Evolutionary conservation across 2,113 vertebrate species (phyloP).

Genomic region (Tringa solitaria): DNA sequence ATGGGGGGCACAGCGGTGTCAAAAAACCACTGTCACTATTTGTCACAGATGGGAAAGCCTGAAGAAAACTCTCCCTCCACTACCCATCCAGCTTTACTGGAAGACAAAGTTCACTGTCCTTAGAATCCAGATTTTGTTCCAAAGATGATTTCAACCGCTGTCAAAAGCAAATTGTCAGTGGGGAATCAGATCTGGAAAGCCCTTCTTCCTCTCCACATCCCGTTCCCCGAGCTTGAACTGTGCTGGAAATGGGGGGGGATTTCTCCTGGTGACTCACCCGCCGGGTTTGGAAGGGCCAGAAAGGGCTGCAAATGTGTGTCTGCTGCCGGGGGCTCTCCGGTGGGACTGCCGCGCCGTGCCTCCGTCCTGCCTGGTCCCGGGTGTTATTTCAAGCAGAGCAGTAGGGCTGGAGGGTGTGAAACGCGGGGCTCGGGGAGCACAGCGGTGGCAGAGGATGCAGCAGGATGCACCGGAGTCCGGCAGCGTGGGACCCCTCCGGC

Average conservation of each 20-base stretch:
- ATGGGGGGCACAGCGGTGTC: rapidly evolving
- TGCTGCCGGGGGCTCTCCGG: not conserved
- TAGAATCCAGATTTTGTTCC: not conserved
- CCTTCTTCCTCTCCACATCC: not conserved
- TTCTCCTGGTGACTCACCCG: not conserved
- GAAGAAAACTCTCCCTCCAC: not conserved
- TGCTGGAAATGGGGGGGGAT: not conserved
- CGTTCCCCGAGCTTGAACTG: not conserved
- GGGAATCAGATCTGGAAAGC: slow-evolving; percentile 10
- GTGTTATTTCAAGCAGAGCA: not conserved
- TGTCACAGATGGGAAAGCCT: not conserved
- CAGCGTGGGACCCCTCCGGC: not conserved
- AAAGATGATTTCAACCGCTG: slow-evolving; percentile 28
- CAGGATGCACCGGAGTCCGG: rapidly evolving
- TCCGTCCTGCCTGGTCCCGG: not conserved
- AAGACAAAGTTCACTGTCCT: not conserved
- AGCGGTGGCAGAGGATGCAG: not conserved
- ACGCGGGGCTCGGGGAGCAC: rapidly evolving
- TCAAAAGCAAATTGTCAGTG: not conserved
- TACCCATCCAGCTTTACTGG: not conserved
- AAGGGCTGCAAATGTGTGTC: not conserved
- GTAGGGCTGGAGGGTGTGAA: not conserved
- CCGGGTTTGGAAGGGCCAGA: not conserved
- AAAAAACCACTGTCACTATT: rapidly evolving
- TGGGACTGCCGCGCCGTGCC: rapidly evolving